A percentile compares a stretch with the other conserved stretches of the same genome.
Evolutionary conservation across 2,797 vertebrate species (phyloP).

Genomic region (Phyllotis vaccarum): DNA sequence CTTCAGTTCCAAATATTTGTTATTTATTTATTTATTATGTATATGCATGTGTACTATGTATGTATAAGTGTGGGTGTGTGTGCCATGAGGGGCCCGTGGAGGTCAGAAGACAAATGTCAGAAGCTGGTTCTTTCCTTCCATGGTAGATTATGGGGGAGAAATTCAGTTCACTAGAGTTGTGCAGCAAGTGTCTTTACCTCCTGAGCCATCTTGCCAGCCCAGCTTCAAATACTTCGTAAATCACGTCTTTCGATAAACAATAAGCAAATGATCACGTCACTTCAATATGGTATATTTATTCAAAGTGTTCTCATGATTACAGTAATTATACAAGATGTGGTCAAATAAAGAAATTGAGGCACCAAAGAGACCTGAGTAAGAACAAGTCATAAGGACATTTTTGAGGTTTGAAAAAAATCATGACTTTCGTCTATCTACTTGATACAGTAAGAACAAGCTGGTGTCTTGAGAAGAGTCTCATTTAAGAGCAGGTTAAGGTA

Average conservation of each 20-base stretch:
- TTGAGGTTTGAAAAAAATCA: background rate
- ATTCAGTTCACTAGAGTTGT: background rate
- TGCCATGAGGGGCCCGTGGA: too few species aligned
- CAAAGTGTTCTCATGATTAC: background rate
- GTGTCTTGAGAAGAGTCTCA: background rate
- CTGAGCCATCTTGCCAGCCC: background rate
- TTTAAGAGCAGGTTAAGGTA: background rate
- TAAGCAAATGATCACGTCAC: background rate
- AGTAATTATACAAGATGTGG: background rate
- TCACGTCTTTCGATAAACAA: slow-evolving; percentile 6
- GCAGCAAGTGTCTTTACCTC: background rate
- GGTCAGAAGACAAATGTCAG: background rate
- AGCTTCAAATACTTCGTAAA: background rate
- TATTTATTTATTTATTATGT: background rate
- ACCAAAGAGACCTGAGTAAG: background rate
- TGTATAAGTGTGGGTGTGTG: too few species aligned
- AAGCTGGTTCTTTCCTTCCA: background rate
- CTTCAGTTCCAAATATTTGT: background rate
- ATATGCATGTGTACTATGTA: background rate
- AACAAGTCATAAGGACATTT: background rate
- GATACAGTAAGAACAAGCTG: background rate
- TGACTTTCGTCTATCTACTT: slow-evolving; percentile 2
- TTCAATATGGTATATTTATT: background rate
- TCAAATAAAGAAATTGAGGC: slow-evolving; percentile 25
- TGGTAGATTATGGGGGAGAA: background rate